Evolutionary conservation across 2,797 vertebrate species (phyloP), one percentile per base, ranked within the genome.

Genomic region (Lycodopsis pacificus): DNA sequence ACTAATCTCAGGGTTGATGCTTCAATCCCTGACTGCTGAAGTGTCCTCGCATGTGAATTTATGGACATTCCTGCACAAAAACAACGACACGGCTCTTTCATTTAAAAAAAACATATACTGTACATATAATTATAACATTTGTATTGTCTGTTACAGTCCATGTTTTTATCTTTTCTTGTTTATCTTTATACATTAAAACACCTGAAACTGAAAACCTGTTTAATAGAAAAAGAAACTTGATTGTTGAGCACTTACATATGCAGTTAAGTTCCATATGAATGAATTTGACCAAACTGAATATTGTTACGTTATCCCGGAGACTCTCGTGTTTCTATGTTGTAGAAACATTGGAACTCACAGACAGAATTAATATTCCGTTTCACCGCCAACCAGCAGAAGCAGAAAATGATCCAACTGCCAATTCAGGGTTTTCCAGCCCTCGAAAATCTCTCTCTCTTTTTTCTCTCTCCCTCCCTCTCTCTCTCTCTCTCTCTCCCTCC

Each of bases 371-470:
- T 63, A 14, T 25, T 54, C 12, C 17, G 67, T 71, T 34, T 25
- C 27, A 11, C 27, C 2, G 56, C 67, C 65, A 61, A 7, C 32
- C 32, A 49, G 8, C 32, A 49, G 20, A 49, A 36, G 62, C 62
- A 51, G 34, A 56, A 36, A 20, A 71, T 42, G 49, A 36, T 78
- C 62, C 22, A 30, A 49, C 71, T 72, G 51, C 32, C 64, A 74
- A 40, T 75, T 65, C 58, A 32, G 6, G 20, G 56, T 32, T 32
- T 63, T 15, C 36, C 38, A 20, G 0, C 15, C 53, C 32, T 77
- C 13, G 1, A 7, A 67, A 25, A 38, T 68, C n/a, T 46, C 42
- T 44, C 42, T 15, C 42, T 44, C 14, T 44, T 14, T 44, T 30
- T 4, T 40, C 12, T 42, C 13, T 42, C 1, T 13, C 14, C 2